Evolutionary conservation across 37 sponge, comb jelly and placozoan species (phyloP), one percentile per base, ranked within the genome.

Genomic region (Bolinopsis microptera): DNA sequence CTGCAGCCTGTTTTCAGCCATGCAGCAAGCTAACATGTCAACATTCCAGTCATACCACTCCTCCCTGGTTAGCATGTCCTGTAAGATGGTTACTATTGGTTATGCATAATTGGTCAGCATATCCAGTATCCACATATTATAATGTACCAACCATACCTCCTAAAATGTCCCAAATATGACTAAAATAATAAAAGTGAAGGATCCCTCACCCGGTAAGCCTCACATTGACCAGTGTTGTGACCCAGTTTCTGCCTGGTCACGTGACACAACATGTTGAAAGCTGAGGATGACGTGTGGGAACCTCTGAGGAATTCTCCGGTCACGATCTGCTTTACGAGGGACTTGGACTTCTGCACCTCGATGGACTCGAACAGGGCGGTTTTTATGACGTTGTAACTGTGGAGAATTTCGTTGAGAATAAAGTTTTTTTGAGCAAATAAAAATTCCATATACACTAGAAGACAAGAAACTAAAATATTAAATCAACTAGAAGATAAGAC

Each of bases 61-160:
- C 82, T 80, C 82, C 37, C 82, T 27, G 16, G 35, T 80, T 5
- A 80, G 82, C 82, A 80, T 80, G 16, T 16, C 82, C 82, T 80
- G 82, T 72, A 26, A 72, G 21, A n/a, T n/a, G n/a, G n/a, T n/a
- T n/a, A n/a, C n/a, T n/a, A n/a, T n/a, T n/a, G n/a, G n/a, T n/a
- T n/a, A n/a, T n/a, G n/a, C n/a, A n/a, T n/a, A n/a, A n/a, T n/a
- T n/a, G n/a, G n/a, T n/a, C n/a, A n/a, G n/a, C n/a, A n/a, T n/a
- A n/a, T n/a, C n/a, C n/a, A n/a, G n/a, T n/a, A n/a, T n/a, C n/a
- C n/a, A n/a, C n/a, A n/a, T n/a, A n/a, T n/a, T n/a, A n/a, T n/a
- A n/a, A n/a, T n/a, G n/a, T n/a, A n/a, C n/a, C n/a, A n/a, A n/a
- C n/a, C n/a, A n/a, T n/a, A 48, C 61, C 61, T 48, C 61, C 13